Conservation (phyloP, 2,888 invertebrate genomes). For the Agapetus fuscipes region DNA sequence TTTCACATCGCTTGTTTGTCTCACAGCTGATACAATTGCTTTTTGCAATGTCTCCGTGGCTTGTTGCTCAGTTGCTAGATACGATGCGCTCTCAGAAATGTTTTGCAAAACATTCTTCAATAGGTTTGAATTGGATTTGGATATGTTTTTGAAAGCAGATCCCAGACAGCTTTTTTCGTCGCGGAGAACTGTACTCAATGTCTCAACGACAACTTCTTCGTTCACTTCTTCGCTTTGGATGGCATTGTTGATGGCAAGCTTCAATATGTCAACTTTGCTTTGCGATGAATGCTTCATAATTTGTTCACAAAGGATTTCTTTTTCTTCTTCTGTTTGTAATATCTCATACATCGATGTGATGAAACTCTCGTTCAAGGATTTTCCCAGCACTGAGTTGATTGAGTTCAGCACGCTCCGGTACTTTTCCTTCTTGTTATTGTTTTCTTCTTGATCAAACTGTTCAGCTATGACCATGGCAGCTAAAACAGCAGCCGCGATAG, state of each 20-base stretch:
- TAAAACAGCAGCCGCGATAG: constrained; percentile 43
- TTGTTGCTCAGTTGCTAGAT: constrained; percentile 52
- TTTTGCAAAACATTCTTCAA: constrained; percentile 49
- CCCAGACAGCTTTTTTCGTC: constrained; percentile 51
- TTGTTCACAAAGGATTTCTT: constrained; percentile 40
- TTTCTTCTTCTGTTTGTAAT: constrained; percentile 42
- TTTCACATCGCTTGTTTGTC: constrained; percentile 50
- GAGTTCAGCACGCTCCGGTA: constrained; percentile 43
- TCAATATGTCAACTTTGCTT: constrained; percentile 54
- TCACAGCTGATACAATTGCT: constrained; percentile 55
- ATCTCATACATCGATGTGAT: constrained; percentile 41
- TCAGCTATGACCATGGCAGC: constrained; percentile 44
- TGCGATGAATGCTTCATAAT: constrained; percentile 41
- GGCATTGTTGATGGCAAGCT: constrained; percentile 43
- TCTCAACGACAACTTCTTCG: constrained; percentile 51
- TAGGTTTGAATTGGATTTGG: constrained; percentile 49
- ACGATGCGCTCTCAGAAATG: constrained; percentile 50
- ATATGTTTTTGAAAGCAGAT: constrained; percentile 56
- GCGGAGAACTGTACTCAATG: constrained; percentile 52
- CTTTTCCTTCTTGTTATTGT: constrained; percentile 41
- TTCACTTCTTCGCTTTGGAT: constrained; percentile 39
- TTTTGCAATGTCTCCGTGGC: constrained; percentile 56
- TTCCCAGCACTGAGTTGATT: constrained; percentile 42
- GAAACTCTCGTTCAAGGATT: constrained; percentile 40
- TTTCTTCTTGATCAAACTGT: constrained; percentile 35